Percentiles rank a stretch among this genome's conserved stretches.
phyloP scores from a whole-genome alignment of 30 jellyfish, hydroid and myxozoan species.

The Hydractinia echinata region DNA sequence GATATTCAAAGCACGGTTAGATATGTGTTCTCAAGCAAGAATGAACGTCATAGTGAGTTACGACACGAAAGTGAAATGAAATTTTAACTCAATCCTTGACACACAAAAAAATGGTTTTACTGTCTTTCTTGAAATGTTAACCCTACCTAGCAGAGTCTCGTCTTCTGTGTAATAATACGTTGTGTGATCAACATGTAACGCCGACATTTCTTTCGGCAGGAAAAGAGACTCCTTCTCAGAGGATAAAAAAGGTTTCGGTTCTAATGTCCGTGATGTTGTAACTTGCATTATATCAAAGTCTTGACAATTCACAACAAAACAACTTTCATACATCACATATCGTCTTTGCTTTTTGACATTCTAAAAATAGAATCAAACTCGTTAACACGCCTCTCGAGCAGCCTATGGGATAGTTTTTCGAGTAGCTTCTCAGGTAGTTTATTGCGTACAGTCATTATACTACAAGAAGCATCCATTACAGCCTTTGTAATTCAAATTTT shows the following conservation, averaged over 20 bases:
- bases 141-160: slow-evolving; percentile 63
- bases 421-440: too few relatives aligned
- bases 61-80: neutral
- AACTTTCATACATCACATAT: slow-evolving; percentile 82
- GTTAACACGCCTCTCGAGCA: too few relatives aligned
- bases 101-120: neutral
- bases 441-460: too few relatives aligned
- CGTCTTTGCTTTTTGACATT: slow-evolving; percentile 31
- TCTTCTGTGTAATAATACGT: slow-evolving; percentile 66
- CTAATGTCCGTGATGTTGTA: slow-evolving; percentile 54
- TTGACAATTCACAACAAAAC: slow-evolving; percentile 56
- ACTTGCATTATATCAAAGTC: slow-evolving; percentile 82
- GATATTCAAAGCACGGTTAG: too few relatives aligned
- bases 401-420: too few relatives aligned
- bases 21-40: too few relatives aligned
- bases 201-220: slow-evolving; percentile 88
- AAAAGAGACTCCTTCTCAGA: slow-evolving; percentile 78
- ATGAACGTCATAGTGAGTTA: too few relatives aligned
- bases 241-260: slow-evolving; percentile 63
- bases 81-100: neutral
- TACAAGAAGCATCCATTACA: too few relatives aligned
- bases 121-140: neutral
- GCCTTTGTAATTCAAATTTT: too few relatives aligned
- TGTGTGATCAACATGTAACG: slow-evolving; percentile 74
- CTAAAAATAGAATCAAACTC: slow-evolving; percentile 13